Evolutionary conservation across 23 tunicate genomes (phyloP), one percentile per base, ranked within the genome.

Genomic region (Pegea sp.): DNA sequence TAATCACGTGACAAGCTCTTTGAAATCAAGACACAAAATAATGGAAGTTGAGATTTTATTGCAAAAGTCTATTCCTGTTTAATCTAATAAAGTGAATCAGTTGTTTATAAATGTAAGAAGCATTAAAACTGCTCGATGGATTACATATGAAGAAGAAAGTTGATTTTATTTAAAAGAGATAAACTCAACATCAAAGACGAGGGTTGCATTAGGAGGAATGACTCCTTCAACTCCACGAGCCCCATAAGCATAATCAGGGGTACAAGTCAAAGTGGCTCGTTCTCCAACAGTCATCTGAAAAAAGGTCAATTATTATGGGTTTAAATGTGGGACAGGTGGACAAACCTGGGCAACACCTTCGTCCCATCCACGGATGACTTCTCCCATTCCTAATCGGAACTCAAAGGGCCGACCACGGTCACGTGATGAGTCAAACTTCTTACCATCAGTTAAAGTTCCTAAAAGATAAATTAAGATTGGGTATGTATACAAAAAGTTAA

Each of bases 301-400:
- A 43, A 60, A 38, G 16, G 16, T 38, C 16, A 16, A 38, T 11
- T 38, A 11, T 8, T 11, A 16, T 11, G 46, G 11, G 46, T 11
- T 38, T 11, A 38, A 8, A 38, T 8, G 11, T 38, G 46, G 46
- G 11, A 38, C 13, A 8, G 46, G 46, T 38, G 16, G 46, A 38
- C 13, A 38, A 60, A 62, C 77, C 72, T 74, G 57, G 4, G 69
- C 64, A 29, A 86, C 86, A 25, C 86, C 96, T 57, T 74, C 86
- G 31, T 86, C 96, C 87, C 87, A 86, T 7, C 77, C 96, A 33
- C 59, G 63, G 50, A 86, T 86, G 6, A 86, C 96, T 22, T 75
- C 72, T 28, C 87, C 96, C 1, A 0, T 1, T 20, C 96, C 96
- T 28, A 86, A 33, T 27, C 46, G 62, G 59, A 86, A 86, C 34